Base-by-base conservation (phyloP, 2,113 vertebrate genomes). In the Mus pahari region DNA sequence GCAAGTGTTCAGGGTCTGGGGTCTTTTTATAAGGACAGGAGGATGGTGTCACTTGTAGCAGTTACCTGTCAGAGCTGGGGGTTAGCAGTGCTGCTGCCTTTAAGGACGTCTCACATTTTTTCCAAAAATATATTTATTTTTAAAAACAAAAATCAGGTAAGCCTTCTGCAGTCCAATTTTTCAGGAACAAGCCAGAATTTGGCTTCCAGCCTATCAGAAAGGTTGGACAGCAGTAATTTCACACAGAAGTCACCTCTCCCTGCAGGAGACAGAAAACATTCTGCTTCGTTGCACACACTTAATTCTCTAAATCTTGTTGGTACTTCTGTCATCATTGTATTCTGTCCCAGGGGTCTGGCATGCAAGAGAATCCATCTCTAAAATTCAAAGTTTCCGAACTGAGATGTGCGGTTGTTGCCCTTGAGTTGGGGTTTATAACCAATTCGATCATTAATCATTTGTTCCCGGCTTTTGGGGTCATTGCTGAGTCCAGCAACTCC, bases 361-460 rank as follows among this genome's bases (percentile, higher is more conserved):
- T 42, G n/a, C 64, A 74, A 92, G 24, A 88, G 64, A 90, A 88
- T 95, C 45, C 36, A 36, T 73, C 68, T 45, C 90, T 91, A 99
- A 98, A 99, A 99, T 94, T 99, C 99, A 97, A 99, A 99, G 97
- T 98, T 99, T 90, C 99, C 99, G 97, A 99, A 99, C 45, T 99
- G 98, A 0, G 99, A 99, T 0, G 99, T 98, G 92, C 99, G 98
- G 24, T 98, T 99, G 81, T 98, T 99, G 0, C 99, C 98, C 97
- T 99, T 99, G 77, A 99, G 99, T 97, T 99, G 99, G 1, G 99
- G 99, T 90, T 99, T 99, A 98, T 99, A 99, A 62, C 99, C 99
- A 42, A 99, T 99, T 74, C 99, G 98, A 89, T 99, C 99, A 24
- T 99, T 99, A 84, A 99, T 99, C 91, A 99, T 98, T 97, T 99